Conservation (phyloP, 2,113 vertebrate species). For the Mesocricetus auratus region DNA sequence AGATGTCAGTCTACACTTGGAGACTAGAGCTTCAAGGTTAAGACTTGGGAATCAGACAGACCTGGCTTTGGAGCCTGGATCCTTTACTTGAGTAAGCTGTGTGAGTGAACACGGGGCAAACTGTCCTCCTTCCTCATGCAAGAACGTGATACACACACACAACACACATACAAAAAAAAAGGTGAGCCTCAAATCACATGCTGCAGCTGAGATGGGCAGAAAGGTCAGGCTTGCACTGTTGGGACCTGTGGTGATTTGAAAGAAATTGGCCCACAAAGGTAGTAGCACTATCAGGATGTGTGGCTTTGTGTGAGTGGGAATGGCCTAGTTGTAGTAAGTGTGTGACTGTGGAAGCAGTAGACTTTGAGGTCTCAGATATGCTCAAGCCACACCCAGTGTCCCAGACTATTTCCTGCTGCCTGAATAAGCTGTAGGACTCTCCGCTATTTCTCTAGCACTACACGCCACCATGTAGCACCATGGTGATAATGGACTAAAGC, state of each 20-base stretch:
- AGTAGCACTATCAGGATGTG: not conserved
- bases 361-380: not conserved
- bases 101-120: not conserved
- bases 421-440: not conserved
- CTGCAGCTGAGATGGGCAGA: not conserved
- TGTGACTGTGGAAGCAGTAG: not conserved
- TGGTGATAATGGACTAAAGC: not conserved
- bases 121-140: not conserved
- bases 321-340: not conserved
- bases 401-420: not conserved
- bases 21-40: not conserved
- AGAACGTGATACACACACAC: not conserved
- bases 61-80: not conserved
- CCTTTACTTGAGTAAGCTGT: not conserved
- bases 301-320: not conserved
- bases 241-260: not conserved
- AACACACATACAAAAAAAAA: not conserved
- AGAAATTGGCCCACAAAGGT: not conserved
- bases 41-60: not conserved
- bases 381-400: not conserved
- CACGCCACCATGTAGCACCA: not conserved
- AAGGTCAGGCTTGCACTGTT: not conserved
- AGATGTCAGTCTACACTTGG: slow-evolving; percentile 4
- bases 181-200: not conserved
- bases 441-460: not conserved